Evolutionary conservation across 2,113 vertebrate species (phyloP), one percentile per base, ranked within the genome.

Genomic region (Cisticola juncidis): DNA sequence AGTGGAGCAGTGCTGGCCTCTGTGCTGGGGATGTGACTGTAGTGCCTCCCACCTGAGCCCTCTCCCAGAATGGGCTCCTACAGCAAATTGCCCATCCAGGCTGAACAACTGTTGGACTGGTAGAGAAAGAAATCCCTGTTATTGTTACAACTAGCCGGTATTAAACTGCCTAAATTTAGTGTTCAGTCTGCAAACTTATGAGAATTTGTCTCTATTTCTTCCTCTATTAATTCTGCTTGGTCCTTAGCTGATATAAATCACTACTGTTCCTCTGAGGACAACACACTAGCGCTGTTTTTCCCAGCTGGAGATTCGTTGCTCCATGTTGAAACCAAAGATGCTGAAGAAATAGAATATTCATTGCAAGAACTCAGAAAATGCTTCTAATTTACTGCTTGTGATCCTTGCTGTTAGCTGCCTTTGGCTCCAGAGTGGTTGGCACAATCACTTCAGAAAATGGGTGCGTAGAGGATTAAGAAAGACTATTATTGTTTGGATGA

Each of bases 301-400:
- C 38, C 66, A 87, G 93, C 35, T 90, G 62, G 62, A 42, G 17
- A 70, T 79, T 85, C 92, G 14, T 54, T 64, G 47, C 81, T 80
- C 23, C 9, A 7, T 62, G 38, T 91, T 10, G 2, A 85, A 82
- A 89, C 31, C n/a, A 47, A 92, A 86, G 45, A 53, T 40, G 58
- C 5, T 93, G 84, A 90, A 86, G 68, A 87, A 95, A 89, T 73
- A 69, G 80, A 84, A 76, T 65, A 94, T 57, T 86, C 28, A 53
- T 69, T 87, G 77, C n/a, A 81, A 89, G 84, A 89, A 85, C n/a
- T 29, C n/a, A 17, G 57, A 53, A 92, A 95, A 85, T 50, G 13
- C 35, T 86, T 81, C 65, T 85, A 45, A 95, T 94, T 72, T 92
- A 9, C 57, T 81, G 54, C 26, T 85, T 92, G 73, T 92, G 50